Conservation (phyloP, 2,888 invertebrate genomes). For the Teinopalpus imperialis region DNA sequence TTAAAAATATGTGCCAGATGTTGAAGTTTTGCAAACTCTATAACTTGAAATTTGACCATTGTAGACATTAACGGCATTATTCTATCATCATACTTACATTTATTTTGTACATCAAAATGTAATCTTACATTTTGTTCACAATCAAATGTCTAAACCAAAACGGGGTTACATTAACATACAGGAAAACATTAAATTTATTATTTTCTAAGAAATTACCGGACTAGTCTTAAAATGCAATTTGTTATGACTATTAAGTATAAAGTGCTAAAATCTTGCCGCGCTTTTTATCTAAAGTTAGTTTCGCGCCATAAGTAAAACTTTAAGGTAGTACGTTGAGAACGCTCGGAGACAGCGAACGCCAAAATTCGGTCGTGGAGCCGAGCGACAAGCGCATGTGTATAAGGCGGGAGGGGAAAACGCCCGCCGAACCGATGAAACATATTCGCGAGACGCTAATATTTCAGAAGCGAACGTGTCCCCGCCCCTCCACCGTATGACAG, state of each 20-base stretch:
- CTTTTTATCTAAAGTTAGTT: slow-evolving; percentile 15
- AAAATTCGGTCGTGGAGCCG: slow-evolving; percentile 49
- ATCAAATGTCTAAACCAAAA: too few species aligned
- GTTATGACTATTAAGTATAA: neutral
- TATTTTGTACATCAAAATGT: too few species aligned
- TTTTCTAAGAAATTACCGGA: neutral
- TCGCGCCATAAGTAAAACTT: slow-evolving; percentile 12
- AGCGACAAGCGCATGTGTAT: slow-evolving; percentile 61
- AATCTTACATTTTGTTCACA: too few species aligned
- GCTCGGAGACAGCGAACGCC: slow-evolving; percentile 38
- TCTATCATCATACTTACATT: too few species aligned
- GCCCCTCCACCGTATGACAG: slow-evolving; percentile 77
- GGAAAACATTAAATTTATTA: neutral
- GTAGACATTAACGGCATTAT: too few species aligned
- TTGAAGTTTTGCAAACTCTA: too few species aligned
- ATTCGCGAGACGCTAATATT: slow-evolving; percentile 75
- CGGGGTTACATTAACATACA: too few species aligned
- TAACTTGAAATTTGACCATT: too few species aligned
- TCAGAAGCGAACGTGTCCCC: slow-evolving; percentile 73
- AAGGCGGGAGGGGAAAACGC: slow-evolving; percentile 64
- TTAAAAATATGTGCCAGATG: too few species aligned
- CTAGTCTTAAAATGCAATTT: neutral
- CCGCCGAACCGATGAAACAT: slow-evolving; percentile 68
- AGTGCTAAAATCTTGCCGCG: slow-evolving; percentile 16
- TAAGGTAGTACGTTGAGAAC: slow-evolving; percentile 27